These are phyloP conservation scores for Adelognathus sp. DNA, from an alignment of 2,888 invertebrate genomes.

Conservation along the genomic window DNA sequence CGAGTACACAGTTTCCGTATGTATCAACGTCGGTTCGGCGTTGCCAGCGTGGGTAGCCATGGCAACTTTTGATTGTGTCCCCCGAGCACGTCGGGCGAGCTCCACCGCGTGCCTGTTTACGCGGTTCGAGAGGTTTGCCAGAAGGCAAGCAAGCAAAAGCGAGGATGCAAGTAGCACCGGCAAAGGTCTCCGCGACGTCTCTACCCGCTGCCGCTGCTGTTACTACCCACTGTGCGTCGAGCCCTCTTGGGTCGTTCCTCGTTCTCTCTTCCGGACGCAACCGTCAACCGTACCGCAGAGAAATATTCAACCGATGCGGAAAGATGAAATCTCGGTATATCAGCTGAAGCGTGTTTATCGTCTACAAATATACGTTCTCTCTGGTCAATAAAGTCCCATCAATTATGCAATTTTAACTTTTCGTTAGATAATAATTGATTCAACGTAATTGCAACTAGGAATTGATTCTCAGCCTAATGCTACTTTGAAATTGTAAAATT, in stretches of 20 bases:
- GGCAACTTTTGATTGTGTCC: conserved; percentile 77
- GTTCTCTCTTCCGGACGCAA: not conserved
- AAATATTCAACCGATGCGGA: not conserved
- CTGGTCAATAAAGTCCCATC: no score
- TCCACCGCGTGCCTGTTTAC: conserved; percentile 56
- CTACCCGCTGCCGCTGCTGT: no score
- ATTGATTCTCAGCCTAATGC: no score
- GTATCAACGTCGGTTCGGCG: not conserved
- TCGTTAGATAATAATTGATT: no score
- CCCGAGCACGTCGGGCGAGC: conserved; percentile 57
- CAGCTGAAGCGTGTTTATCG: not conserved
- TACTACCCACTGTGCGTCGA: not conserved
- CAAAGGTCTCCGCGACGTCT: conserved; percentile 25
- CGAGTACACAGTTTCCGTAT: conserved; percentile 10
- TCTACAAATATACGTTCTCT: not conserved
- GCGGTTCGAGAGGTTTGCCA: conserved; percentile 55
- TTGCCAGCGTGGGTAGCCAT: conserved; percentile 70
- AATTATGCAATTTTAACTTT: no score
- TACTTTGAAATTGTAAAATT: no score
- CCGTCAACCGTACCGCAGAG: not conserved
- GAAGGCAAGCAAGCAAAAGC: conserved; percentile 56
- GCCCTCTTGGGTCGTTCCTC: not conserved
- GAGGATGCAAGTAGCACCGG: conserved; percentile 57
- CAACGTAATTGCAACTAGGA: no score
- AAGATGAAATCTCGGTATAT: not conserved